A percentile compares a stretch with the other conserved stretches of the same genome.
These are phyloP conservation scores for Herminia tarsipennalis DNA, from an alignment of 2,888 invertebrate species.

Conservation along the genomic window DNA sequence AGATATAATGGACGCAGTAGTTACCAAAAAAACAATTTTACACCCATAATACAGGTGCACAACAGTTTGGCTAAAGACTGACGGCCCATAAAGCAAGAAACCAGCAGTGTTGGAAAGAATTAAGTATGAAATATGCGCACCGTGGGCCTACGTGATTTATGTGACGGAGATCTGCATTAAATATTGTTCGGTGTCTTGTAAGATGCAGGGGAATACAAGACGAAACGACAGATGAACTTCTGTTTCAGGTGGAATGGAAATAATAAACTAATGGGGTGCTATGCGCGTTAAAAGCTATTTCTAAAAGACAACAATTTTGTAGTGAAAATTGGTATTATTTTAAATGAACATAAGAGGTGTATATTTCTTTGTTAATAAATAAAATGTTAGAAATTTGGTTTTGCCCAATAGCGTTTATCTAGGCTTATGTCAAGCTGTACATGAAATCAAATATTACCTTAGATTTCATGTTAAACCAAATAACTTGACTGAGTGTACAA, in stretches of 20 bases:
- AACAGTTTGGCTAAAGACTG: conserved; percentile 58
- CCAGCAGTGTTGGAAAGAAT: conserved; percentile 75
- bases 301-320: no score
- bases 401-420: no score
- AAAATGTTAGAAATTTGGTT: no score
- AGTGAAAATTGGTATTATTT: no score
- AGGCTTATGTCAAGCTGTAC: no score
- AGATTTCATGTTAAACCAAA: no score
- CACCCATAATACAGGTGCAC: conserved; percentile 58
- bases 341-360: no score
- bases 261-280: conserved; percentile 9
- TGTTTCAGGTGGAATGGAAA: conserved; percentile 3
- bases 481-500: no score
- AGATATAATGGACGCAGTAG: no score
- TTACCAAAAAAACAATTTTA: not conserved
- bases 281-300: no score
- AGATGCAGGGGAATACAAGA: conserved; percentile 27
- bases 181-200: conserved; percentile 52
- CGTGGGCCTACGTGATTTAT: conserved; percentile 81
- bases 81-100: conserved; percentile 69
- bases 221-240: conserved; percentile 26
- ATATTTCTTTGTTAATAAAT: no score
- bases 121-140: conserved; percentile 84
- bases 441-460: no score
- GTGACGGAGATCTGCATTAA: conserved; percentile 68